Conservation (phyloP, 2,113 vertebrate genomes). For the Piliocolobus tephrosceles region DNA sequence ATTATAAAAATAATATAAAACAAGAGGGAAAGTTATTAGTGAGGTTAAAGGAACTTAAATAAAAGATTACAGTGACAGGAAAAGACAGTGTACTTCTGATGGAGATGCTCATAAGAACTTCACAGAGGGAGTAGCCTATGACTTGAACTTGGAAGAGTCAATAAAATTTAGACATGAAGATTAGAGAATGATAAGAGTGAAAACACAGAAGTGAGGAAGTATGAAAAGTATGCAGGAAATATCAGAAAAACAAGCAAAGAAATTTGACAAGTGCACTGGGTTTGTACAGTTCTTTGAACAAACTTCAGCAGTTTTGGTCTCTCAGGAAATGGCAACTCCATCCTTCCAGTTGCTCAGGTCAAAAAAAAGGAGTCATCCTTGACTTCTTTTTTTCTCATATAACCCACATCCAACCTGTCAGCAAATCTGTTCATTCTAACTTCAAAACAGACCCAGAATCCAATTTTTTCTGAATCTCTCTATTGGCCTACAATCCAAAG, state of each 20-base stretch:
- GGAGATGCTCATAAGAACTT: background rate
- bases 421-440: constrained; percentile 18
- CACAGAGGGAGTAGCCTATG: background rate
- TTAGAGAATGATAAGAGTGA: background rate
- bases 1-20: background rate
- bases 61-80: background rate
- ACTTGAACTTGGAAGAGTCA: background rate
- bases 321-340: constrained; percentile 12
- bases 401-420: constrained; percentile 33
- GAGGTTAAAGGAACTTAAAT: background rate
- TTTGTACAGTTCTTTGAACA: background rate
- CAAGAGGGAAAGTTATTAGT: background rate
- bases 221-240: background rate
- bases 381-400: background rate
- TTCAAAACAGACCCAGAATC: background rate
- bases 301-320: background rate
- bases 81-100: background rate
- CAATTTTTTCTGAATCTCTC: background rate
- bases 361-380: background rate
- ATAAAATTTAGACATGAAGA: constrained; percentile 3
- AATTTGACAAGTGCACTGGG: background rate
- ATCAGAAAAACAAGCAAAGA: background rate
- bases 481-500: background rate
- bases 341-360: background rate
- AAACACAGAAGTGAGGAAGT: background rate